A percentile compares a stretch with the other conserved stretches of the same genome.
These are phyloP conservation scores for Lycophotia porphyrea DNA, from an alignment of 2,888 invertebrate genomes.

Conservation along the genomic window DNA sequence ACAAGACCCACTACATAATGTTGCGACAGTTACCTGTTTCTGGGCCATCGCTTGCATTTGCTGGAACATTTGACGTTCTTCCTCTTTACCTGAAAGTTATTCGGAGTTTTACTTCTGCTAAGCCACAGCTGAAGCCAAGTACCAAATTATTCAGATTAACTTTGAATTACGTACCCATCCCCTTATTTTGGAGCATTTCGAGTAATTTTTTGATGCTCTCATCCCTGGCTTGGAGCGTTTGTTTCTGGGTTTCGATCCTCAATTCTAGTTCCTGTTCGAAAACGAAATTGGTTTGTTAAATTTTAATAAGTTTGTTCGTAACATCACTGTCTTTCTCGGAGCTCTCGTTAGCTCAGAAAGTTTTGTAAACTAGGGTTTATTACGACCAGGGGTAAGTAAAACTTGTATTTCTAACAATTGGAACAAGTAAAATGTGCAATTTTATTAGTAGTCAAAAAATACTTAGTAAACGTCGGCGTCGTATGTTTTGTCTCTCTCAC, in stretches of 20 bases:
- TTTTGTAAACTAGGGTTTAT: slow-evolving; percentile 20
- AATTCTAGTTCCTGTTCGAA: slow-evolving; percentile 96
- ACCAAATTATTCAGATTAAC: slow-evolving; percentile 50
- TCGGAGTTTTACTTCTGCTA: slow-evolving; percentile 83
- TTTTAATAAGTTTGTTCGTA: slow-evolving; percentile 43
- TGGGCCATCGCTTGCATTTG: slow-evolving; percentile 99
- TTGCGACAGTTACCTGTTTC: slow-evolving; percentile 94
- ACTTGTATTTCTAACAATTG: slow-evolving; percentile 4
- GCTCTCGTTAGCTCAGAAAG: slow-evolving; percentile 14
- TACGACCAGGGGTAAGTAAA: neutral
- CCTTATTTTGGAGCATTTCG: slow-evolving; percentile 99
- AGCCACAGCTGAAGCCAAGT: slow-evolving; percentile 42
- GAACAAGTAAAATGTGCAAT: neutral
- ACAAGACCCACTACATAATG: slow-evolving; percentile 68
- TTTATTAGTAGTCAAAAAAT: slow-evolving; percentile 6
- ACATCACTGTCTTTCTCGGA: slow-evolving; percentile 27
- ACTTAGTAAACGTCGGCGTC: too few relatives aligned
- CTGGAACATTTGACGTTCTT: slow-evolving; percentile 98
- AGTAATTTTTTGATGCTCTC: slow-evolving; percentile 99
- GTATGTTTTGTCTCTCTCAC: slow-evolving; percentile 79
- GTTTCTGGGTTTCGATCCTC: slow-evolving; percentile 99
- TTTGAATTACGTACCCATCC: slow-evolving; percentile 94
- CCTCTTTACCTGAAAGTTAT: slow-evolving; percentile 95
- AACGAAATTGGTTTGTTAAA: slow-evolving; percentile 61
- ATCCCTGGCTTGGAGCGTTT: slow-evolving; percentile 98